These are phyloP conservation scores for Lagodon rhomboides DNA, from an alignment of 2,797 vertebrate species.

Conservation along the genomic window DNA sequence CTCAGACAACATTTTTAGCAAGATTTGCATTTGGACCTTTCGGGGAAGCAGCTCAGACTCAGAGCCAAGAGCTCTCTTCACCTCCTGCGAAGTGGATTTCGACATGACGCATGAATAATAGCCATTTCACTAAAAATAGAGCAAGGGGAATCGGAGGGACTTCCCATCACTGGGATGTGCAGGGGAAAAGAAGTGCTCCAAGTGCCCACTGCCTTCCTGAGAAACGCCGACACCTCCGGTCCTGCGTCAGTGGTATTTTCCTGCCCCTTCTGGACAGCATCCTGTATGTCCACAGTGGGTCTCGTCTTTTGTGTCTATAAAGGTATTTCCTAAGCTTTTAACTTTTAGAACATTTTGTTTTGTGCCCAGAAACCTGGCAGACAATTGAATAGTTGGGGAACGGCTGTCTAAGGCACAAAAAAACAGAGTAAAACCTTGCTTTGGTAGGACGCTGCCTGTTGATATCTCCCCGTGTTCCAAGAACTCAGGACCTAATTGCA, in stretches of 20 bases:
- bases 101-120: constrained; percentile 50
- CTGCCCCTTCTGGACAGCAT: constrained; percentile 57
- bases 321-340: constrained; percentile 38
- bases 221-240: constrained; percentile 29
- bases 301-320: not conserved
- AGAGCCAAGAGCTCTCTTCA: not conserved
- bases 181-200: constrained; percentile 45
- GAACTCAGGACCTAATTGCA: constrained; percentile 20
- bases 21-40: constrained; percentile 13
- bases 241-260: constrained; percentile 70
- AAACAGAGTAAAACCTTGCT: not conserved
- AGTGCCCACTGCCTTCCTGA: constrained; percentile 73
- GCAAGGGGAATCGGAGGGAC: constrained; percentile 41
- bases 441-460: constrained; percentile 2
- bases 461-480: constrained; percentile 5
- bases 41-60: not conserved
- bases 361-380: not conserved
- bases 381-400: not conserved
- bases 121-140: constrained; percentile 67
- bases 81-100: constrained; percentile 1
- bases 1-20: constrained; percentile 16
- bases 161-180: constrained; percentile 64
- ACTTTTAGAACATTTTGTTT: constrained; percentile 25
- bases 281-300: constrained; percentile 59
- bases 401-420: not conserved